Evolutionary conservation across 2,888 invertebrate species (phyloP).

Genomic region (Trachelus troglodyta): DNA sequence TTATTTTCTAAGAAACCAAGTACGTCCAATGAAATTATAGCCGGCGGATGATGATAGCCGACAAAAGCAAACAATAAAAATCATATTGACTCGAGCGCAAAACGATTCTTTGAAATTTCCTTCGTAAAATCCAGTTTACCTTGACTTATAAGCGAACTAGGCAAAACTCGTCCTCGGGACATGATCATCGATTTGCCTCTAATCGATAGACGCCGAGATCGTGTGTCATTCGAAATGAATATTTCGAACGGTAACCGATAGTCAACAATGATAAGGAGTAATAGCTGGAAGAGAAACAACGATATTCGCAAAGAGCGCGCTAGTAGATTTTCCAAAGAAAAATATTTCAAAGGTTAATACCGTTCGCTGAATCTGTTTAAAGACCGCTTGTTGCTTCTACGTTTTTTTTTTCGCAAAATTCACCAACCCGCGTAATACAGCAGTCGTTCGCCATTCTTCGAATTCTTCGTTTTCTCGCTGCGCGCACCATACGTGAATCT

Average conservation of each 20-base stretch:
- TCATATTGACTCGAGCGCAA: no score
- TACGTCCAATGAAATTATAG: neutral
- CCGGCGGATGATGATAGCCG: neutral
- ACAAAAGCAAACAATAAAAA: neutral
- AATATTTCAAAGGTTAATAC: neutral
- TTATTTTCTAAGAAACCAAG: neutral
- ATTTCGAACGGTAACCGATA: neutral
- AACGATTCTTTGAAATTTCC: neutral
- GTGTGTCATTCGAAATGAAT: neutral
- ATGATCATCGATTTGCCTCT: neutral
- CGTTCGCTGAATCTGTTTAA: neutral
- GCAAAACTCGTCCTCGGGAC: neutral
- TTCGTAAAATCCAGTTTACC: neutral
- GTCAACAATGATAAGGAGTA: neutral
- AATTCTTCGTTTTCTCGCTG: neutral
- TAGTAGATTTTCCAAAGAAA: no score
- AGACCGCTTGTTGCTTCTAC: neutral
- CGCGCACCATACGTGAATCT: neutral
- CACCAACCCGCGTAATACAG: neutral
- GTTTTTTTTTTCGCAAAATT: neutral
- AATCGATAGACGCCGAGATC: neutral
- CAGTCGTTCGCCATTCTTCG: neutral
- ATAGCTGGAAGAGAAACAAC: neutral
- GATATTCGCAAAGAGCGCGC: neutral
- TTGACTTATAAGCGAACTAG: neutral